These are phyloP conservation scores for Tipula unca DNA, from an alignment of 2,888 invertebrate genomes.

Conservation along the genomic window DNA sequence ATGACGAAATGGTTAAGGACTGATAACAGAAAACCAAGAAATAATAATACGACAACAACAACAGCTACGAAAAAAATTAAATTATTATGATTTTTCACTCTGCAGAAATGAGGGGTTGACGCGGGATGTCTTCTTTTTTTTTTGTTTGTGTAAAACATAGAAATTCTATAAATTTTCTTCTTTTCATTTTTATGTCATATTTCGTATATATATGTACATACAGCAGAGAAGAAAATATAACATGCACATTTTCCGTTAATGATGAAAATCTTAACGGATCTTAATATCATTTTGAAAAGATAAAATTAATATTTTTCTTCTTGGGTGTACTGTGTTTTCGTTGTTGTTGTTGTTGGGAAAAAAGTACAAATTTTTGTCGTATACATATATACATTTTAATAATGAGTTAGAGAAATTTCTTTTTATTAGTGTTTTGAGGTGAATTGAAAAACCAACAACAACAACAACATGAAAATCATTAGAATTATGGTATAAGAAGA, in stretches of 20 bases:
- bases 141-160: neutral
- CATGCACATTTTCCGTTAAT: constrained; percentile 8
- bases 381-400: neutral
- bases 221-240: neutral
- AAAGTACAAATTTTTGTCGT: neutral
- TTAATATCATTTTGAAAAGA: neutral
- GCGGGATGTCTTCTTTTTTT: neutral
- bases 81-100: neutral
- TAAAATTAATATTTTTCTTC: neutral
- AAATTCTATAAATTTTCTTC: constrained; percentile 1
- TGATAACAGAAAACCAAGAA: neutral
- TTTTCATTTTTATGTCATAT: neutral
- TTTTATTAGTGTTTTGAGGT: neutral
- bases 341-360: neutral
- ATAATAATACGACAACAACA: neutral
- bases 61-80: neutral
- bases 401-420: neutral
- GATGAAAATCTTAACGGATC: constrained; percentile 14
- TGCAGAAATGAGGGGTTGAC: neutral
- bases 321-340: neutral
- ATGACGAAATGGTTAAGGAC: constrained; percentile 14
- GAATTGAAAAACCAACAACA: neutral
- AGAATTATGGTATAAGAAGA: neutral
- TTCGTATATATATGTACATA: neutral
- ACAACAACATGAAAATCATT: neutral